Conservation (phyloP, 2,797 vertebrate genomes). For the Hydrolagus colliei region DNA sequence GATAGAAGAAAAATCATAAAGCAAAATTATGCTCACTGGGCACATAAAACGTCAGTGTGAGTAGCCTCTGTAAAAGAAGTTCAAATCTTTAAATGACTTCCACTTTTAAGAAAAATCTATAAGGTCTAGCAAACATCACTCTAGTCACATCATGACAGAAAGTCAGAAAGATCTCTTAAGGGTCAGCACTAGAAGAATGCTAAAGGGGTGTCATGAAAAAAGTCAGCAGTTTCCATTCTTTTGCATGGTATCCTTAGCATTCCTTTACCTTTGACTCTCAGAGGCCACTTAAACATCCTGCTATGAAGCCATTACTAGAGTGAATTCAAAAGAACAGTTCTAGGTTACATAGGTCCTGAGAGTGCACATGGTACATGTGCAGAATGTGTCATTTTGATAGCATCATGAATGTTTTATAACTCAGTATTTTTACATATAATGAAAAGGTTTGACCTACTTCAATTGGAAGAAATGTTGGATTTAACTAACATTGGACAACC, state of each 20-base stretch:
- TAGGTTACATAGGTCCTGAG: background rate
- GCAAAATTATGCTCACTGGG: conserved; percentile 30
- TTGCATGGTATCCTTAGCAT: background rate
- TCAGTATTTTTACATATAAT: background rate
- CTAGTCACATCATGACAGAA: background rate
- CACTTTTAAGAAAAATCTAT: conserved; percentile 36
- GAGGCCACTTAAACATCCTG: background rate
- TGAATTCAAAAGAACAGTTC: background rate
- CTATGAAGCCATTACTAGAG: background rate
- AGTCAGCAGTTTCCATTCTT: background rate
- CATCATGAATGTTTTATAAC: background rate
- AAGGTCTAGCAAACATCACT: conserved; percentile 50
- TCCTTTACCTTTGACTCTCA: background rate
- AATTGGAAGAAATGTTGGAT: background rate
- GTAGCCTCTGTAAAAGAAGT: background rate
- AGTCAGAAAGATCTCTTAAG: background rate
- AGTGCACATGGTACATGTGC: background rate
- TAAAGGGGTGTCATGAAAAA: background rate
- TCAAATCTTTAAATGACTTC: conserved; percentile 46
- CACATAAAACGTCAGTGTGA: conserved; percentile 34
- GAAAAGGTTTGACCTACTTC: background rate
- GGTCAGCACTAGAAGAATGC: background rate
- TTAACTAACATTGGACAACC: background rate
- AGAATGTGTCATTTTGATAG: background rate
- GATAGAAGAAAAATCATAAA: conserved; percentile 19